Evolutionary conservation across 2,888 invertebrate genomes (phyloP).

Genomic region (Pristionchus exspectatus): DNA sequence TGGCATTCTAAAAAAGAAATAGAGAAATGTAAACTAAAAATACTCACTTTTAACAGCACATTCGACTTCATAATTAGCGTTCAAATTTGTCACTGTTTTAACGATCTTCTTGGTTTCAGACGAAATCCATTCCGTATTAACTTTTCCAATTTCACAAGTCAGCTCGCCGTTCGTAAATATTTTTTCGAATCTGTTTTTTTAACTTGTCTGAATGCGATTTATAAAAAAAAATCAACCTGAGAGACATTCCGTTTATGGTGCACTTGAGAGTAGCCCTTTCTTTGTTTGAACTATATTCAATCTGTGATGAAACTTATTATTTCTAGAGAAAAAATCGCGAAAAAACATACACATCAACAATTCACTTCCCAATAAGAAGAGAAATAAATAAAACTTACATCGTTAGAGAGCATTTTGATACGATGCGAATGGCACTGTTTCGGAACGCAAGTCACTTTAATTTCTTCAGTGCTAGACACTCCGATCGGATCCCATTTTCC

Average conservation of each 20-base stretch:
- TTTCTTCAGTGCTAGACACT: too few species aligned
- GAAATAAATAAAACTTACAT: too few species aligned
- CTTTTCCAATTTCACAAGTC: not conserved
- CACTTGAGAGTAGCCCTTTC: not conserved
- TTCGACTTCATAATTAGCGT: not conserved
- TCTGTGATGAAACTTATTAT: not conserved
- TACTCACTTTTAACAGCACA: not conserved
- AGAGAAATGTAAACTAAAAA: not conserved
- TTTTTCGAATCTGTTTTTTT: not conserved
- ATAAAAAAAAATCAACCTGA: too few species aligned
- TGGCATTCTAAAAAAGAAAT: too few species aligned
- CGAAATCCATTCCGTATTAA: not conserved
- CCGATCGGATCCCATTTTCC: too few species aligned
- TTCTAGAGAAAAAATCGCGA: too few species aligned
- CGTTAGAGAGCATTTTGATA: too few species aligned
- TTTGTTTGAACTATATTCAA: not conserved
- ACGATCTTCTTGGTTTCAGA: not conserved
- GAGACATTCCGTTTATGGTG: not conserved
- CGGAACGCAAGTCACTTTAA: too few species aligned
- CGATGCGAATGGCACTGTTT: too few species aligned
- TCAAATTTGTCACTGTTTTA: not conserved
- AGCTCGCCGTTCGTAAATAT: not conserved
- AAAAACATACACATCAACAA: too few species aligned
- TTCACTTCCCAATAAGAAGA: too few species aligned
- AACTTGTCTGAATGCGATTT: not conserved